These are phyloP conservation scores for Cyprinodon tularosa DNA, from an alignment of 2,113 vertebrate genomes.

Conservation along the genomic window DNA sequence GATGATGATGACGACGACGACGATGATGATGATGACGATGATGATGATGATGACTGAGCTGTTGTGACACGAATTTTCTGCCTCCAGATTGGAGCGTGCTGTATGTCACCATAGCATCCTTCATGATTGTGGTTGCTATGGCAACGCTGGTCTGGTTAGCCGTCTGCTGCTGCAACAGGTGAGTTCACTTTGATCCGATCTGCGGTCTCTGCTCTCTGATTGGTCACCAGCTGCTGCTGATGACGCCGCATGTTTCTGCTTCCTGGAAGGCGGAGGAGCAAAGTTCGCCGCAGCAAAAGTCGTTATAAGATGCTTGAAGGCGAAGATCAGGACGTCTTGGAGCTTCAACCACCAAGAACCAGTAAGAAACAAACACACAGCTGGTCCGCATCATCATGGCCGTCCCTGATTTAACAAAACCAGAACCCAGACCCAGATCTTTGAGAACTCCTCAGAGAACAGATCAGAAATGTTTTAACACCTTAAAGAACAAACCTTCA, in stretches of 20 bases:
- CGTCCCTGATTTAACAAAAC: not conserved
- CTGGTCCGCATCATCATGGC: too few relatives aligned
- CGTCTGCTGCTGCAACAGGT: conserved; percentile 95
- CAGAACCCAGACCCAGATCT: not conserved
- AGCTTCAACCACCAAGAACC: conserved; percentile 87
- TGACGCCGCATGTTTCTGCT: not conserved
- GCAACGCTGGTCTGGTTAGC: conserved; percentile 89
- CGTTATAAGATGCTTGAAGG: conserved; percentile 96
- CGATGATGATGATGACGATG: not conserved
- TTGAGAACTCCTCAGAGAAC: too few relatives aligned
- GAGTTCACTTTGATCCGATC: conserved; percentile 20
- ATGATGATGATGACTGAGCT: not conserved
- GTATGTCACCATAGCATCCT: conserved; percentile 94
- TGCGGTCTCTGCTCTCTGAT: not conserved
- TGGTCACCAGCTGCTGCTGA: not conserved
- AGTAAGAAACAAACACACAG: conserved; percentile 73
- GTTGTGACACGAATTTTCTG: conserved; percentile 8
- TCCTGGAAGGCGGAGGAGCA: conserved; percentile 85
- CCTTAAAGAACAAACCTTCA: too few relatives aligned
- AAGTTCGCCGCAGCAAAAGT: conserved; percentile 90
- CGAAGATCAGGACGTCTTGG: conserved; percentile 90
- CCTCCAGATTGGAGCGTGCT: conserved; percentile 96
- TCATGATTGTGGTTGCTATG: conserved; percentile 90
- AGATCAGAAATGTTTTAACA: too few relatives aligned
- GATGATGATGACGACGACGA: not conserved